Conservation (phyloP, 2,888 invertebrate genomes). For the Lycocerus yunnanus region DNA sequence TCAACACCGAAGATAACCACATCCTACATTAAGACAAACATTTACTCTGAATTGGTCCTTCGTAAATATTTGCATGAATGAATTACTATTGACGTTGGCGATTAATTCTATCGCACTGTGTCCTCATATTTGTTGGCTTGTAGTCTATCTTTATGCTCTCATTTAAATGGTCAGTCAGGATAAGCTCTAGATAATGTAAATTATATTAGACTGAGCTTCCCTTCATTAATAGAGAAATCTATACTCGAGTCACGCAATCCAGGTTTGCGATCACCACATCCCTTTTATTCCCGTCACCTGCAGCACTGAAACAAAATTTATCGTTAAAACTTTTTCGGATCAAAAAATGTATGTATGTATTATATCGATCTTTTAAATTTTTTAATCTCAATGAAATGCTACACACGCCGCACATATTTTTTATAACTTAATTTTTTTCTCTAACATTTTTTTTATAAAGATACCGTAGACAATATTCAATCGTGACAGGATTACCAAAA, state of each 20-base stretch:
- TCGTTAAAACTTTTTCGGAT: background rate
- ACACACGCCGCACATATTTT: background rate
- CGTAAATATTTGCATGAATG: constrained; percentile 43
- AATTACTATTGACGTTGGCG: constrained; percentile 40
- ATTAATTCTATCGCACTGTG: constrained; percentile 37
- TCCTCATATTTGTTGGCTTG: constrained; percentile 24
- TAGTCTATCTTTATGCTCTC: constrained; percentile 15
- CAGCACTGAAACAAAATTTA: constrained; percentile 26
- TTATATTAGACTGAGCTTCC: constrained; percentile 19
- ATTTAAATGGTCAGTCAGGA: constrained; percentile 21
- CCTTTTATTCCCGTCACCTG: constrained; percentile 20
- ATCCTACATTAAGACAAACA: constrained; percentile 39
- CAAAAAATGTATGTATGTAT: background rate
- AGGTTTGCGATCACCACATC: constrained; percentile 14
- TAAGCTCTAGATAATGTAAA: constrained; percentile 17
- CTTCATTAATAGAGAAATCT: constrained; percentile 20
- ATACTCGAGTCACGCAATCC: constrained; percentile 19
- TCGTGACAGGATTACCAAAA: background rate
- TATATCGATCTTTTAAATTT: background rate
- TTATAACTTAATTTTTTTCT: background rate
- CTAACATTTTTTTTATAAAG: background rate
- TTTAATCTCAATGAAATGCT: background rate
- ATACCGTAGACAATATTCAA: background rate
- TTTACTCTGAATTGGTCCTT: constrained; percentile 40
- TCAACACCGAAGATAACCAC: constrained; percentile 41